Conservation (phyloP, 2,797 vertebrate species). For the Argentina silus region DNA sequence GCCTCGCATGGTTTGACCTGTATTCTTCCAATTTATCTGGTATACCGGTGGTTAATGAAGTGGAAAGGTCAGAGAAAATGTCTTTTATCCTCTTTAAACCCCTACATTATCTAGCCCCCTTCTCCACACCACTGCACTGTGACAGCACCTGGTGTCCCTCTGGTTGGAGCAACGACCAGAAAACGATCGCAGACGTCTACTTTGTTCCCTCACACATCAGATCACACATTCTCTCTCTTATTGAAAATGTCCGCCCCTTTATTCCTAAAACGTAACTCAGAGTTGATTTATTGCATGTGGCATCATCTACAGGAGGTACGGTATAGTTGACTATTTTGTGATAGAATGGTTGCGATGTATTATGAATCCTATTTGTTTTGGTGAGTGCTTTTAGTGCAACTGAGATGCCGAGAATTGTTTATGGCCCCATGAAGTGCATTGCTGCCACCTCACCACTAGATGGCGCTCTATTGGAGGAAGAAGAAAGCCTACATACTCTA, state of each 20-base stretch:
- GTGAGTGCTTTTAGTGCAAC: not conserved
- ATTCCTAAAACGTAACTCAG: conserved; percentile 43
- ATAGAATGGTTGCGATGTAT: conserved; percentile 69
- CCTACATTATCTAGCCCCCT: conserved; percentile 71
- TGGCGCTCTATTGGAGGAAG: not conserved
- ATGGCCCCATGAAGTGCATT: not conserved
- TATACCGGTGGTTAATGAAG: conserved; percentile 68
- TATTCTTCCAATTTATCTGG: conserved; percentile 62
- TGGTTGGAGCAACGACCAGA: conserved; percentile 62
- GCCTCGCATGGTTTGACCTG: not conserved
- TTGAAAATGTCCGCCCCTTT: conserved; percentile 61
- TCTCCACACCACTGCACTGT: conserved; percentile 63
- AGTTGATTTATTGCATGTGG: conserved; percentile 61
- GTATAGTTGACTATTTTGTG: conserved; percentile 35
- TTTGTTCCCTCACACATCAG: conserved; percentile 64
- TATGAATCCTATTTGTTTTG: conserved; percentile 74
- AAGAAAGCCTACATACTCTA: not conserved
- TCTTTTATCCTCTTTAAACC: conserved; percentile 68
- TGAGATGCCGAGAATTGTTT: not conserved
- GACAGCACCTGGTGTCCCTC: conserved; percentile 71
- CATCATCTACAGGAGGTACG: conserved; percentile 35
- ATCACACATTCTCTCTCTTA: conserved; percentile 67
- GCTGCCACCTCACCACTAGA: not conserved
- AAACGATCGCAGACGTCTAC: conserved; percentile 41
- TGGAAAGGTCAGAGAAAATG: conserved; percentile 67